These are phyloP conservation scores for Mormyrus proboscirostris DNA, from an alignment of 2,797 vertebrate genomes.

Conservation along the genomic window DNA sequence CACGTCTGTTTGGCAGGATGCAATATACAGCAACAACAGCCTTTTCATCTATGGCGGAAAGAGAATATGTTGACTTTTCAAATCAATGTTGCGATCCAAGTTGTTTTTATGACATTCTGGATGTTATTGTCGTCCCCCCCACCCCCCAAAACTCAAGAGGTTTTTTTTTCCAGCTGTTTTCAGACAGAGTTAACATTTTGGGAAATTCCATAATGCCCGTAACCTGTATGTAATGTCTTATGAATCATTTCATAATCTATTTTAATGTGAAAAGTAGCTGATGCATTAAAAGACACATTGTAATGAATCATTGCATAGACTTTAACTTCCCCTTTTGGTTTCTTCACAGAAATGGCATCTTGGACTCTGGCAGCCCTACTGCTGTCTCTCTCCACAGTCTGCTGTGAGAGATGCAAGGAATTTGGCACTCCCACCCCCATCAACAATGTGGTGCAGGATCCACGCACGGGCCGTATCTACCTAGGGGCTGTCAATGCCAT, in stretches of 20 bases:
- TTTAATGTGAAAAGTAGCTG: background rate
- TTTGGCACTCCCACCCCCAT: slow-evolving; percentile 47
- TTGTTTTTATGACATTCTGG: background rate
- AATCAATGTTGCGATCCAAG: background rate
- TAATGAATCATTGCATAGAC: background rate
- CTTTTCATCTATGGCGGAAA: background rate
- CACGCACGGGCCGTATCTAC: slow-evolving; percentile 71
- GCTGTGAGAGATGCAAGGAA: slow-evolving; percentile 11
- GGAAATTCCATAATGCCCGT: background rate
- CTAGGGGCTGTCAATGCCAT: slow-evolving; percentile 80
- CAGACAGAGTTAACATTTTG: background rate
- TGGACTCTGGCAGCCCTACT: slow-evolving; percentile 8
- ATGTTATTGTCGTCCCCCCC: background rate
- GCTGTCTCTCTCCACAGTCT: background rate
- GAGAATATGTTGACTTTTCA: background rate
- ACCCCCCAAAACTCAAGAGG: background rate
- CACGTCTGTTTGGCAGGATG: background rate
- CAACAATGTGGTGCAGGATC: slow-evolving; percentile 60
- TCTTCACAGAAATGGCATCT: slow-evolving; percentile 18
- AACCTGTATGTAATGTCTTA: background rate
- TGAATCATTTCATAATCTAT: background rate
- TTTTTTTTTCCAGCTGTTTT: background rate
- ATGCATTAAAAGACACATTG: background rate
- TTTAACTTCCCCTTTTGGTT: background rate
- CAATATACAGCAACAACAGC: background rate